Evolutionary conservation across 2,888 invertebrate genomes (phyloP), one percentile per base, ranked within the genome.

Genomic region (Ochropleura plecta): DNA sequence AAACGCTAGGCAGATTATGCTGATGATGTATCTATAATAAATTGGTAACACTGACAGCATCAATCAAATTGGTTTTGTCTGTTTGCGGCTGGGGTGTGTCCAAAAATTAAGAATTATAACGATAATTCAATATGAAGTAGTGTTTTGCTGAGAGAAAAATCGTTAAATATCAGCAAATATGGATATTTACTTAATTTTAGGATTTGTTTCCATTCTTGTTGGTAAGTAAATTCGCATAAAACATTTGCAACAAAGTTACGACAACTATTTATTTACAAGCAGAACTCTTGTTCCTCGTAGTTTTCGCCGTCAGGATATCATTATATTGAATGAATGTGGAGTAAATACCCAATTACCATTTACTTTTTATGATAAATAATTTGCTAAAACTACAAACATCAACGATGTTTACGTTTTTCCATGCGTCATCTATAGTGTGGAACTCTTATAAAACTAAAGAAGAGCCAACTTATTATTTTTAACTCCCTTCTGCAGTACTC

Each of bases 71-170:
- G 46, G 63, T 64, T 60, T 75, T 78, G 62, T 49, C 73, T 46
- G 76, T 72, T 81, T 78, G 65, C 69, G 73, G 81, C 73, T 79
- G 57, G 88, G 89, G 89, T 89, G 89, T 89, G 88, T 88, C 88
- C 83, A 68, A 63, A 69, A 70, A 70, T 49, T 73, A 48, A 65
- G 70, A 12, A 20, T 51, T 75, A 16, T 55, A 73, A 51, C 51
- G 30, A 46, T 53, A 70, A 62, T 70, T 79, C 63, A 76, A 46
- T 0, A 81, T 77, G 63, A 78, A 79, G 65, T 81, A 76, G 42
- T 20, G 49, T 18, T 63, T 73, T 40, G 4, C 7, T 72, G 10
- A 75, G 64, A 64, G 0, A 74, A 73, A 49, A 16, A 16, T 53
- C 8, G 20, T 20, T 18, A 49, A 51, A 59, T 57, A 66, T 53